phyloP scores from a whole-genome alignment of 2,797 vertebrate genomes.

The Scolopax bukidnonensis region DNA sequence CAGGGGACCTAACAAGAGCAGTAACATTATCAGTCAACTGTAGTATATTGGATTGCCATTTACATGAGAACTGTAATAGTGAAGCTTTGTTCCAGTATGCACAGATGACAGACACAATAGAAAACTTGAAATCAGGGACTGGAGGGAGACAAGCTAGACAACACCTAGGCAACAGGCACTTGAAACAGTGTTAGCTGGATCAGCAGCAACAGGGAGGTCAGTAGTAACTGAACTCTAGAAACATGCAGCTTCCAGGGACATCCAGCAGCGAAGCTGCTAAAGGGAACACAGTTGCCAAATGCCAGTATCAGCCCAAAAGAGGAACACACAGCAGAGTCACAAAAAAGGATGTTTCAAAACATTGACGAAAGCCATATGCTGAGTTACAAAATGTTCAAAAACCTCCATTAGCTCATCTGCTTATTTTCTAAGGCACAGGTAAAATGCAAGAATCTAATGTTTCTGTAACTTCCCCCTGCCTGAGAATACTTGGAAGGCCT shows the following conservation, averaged over 20 bases:
- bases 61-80: background rate
- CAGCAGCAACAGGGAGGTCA: background rate
- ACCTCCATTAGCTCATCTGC: background rate
- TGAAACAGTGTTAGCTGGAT: background rate
- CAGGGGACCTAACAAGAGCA: background rate
- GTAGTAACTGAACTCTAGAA: background rate
- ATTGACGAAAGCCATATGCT: rapidly evolving
- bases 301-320: background rate
- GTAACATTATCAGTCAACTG: background rate
- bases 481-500: background rate
- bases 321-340: background rate
- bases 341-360: background rate
- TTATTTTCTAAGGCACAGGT: background rate
- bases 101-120: background rate
- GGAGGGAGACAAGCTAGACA: background rate
- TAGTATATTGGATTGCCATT: background rate
- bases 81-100: background rate
- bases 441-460: background rate
- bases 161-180: background rate
- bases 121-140: background rate
- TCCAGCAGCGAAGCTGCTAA: background rate
- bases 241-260: background rate
- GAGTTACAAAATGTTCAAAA: background rate
- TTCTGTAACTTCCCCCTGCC: background rate
- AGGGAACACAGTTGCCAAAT: background rate